Percentiles rank a stretch among this genome's conserved stretches.
phyloP scores from a whole-genome alignment of 2,797 vertebrate species.

The Poeciliopsis gracilis region DNA sequence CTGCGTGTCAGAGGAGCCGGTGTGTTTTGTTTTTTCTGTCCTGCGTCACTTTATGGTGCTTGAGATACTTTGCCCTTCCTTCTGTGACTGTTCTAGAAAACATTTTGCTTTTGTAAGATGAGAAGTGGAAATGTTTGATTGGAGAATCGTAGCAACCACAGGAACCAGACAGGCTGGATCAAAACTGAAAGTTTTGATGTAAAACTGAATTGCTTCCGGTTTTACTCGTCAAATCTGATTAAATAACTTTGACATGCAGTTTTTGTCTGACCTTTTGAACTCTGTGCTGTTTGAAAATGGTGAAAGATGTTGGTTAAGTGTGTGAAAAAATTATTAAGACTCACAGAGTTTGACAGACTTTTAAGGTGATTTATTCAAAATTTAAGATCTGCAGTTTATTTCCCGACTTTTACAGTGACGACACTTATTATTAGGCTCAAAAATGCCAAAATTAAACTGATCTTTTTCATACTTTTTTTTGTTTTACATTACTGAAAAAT shows the following conservation, averaged over 20 bases:
- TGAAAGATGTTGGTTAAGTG: neutral
- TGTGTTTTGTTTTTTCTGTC: conserved; percentile 1
- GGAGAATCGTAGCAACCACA: neutral
- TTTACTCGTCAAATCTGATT: neutral
- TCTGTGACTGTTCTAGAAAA: conserved; percentile 10
- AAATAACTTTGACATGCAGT: neutral
- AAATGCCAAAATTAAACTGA: neutral
- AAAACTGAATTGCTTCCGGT: neutral
- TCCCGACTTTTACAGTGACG: neutral
- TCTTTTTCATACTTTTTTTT: neutral
- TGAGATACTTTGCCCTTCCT: conserved; percentile 32
- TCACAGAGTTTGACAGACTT: neutral
- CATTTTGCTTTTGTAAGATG: neutral
- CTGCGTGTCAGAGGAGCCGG: neutral
- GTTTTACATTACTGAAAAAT: neutral
- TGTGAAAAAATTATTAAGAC: neutral
- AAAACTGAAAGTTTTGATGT: neutral
- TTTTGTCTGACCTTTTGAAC: conserved; percentile 22
- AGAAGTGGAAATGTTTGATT: conserved; percentile 34
- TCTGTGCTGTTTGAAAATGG: neutral
- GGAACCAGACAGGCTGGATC: neutral
- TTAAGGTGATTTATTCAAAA: neutral
- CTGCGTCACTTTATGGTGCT: conserved; percentile 21
- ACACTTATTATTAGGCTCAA: neutral
- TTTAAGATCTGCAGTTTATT: neutral